Evolutionary conservation across 2,797 vertebrate genomes (phyloP).

Genomic region (Sebastiscus albofasciatus): DNA sequence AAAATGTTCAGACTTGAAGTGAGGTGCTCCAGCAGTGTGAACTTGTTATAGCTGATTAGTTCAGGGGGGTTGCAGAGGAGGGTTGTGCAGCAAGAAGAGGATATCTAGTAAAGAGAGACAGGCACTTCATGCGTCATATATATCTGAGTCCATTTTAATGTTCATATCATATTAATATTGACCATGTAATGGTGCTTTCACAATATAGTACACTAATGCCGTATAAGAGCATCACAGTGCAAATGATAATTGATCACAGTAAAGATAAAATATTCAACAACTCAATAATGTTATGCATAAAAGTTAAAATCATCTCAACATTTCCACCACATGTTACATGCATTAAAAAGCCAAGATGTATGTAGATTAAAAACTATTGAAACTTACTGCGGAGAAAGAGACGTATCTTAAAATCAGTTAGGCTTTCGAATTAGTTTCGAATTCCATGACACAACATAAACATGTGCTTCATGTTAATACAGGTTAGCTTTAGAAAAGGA

Average conservation of each 20-base stretch:
- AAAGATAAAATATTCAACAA: constrained; percentile 12
- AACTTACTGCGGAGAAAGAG: background rate
- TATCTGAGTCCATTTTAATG: constrained; percentile 55
- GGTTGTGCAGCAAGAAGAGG: constrained; percentile 14
- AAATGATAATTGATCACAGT: constrained; percentile 30
- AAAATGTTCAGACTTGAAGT: constrained; percentile 27
- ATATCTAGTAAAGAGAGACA: constrained; percentile 41
- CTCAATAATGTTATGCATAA: constrained; percentile 8
- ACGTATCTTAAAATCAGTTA: background rate
- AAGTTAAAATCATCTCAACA: constrained; percentile 8
- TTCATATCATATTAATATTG: constrained; percentile 35
- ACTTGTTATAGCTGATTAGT: constrained; percentile 61
- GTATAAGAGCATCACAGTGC: constrained; percentile 23
- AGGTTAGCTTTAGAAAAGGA: constrained; percentile 47
- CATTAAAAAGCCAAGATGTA: background rate
- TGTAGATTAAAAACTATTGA: background rate
- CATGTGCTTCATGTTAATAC: constrained; percentile 51
- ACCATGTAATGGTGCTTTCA: constrained; percentile 36
- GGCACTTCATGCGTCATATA: constrained; percentile 25
- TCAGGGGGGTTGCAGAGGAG: background rate
- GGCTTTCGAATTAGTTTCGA: background rate
- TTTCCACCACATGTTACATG: constrained; percentile 9
- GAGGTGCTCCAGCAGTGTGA: constrained; percentile 2
- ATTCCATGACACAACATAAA: background rate
- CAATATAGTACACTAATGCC: constrained; percentile 31